These are phyloP conservation scores for Brachionus rotundiformis DNA, from an alignment of 1,140 invertebrate genomes.

Conservation along the genomic window DNA sequence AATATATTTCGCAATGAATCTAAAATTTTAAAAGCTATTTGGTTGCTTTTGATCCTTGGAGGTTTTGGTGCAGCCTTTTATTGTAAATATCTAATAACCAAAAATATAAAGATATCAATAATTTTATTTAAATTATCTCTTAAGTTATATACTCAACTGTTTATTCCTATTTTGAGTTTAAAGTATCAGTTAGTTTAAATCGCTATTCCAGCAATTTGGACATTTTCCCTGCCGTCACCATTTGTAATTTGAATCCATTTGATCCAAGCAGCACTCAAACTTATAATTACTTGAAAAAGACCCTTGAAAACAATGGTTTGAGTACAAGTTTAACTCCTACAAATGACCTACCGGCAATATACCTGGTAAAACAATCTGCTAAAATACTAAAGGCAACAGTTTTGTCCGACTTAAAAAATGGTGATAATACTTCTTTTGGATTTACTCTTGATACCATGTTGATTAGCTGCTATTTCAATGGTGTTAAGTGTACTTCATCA, in stretches of 20 bases:
- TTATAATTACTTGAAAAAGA: background rate
- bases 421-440: background rate
- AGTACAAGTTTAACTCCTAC: background rate
- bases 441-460: slow-evolving; percentile 25
- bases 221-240: slow-evolving; percentile 62
- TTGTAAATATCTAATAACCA: background rate
- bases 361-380: background rate
- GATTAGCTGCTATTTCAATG: slow-evolving; percentile 47
- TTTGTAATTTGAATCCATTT: slow-evolving; percentile 64
- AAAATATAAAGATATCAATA: no score
- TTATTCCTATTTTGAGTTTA: background rate
- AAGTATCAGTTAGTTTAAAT: background rate
- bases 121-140: background rate
- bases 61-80: background rate
- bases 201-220: background rate
- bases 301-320: background rate
- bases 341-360: background rate
- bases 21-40: background rate
- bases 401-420: background rate
- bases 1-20: slow-evolving; percentile 27
- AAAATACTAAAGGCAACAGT: slow-evolving; percentile 21
- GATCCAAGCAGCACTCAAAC: slow-evolving; percentile 5
- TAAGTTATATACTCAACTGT: background rate
- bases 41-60: slow-evolving; percentile 1
- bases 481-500: background rate